phyloP scores from a whole-genome alignment of 1,140 invertebrate species.

The Drosophila gunungcola region DNA sequence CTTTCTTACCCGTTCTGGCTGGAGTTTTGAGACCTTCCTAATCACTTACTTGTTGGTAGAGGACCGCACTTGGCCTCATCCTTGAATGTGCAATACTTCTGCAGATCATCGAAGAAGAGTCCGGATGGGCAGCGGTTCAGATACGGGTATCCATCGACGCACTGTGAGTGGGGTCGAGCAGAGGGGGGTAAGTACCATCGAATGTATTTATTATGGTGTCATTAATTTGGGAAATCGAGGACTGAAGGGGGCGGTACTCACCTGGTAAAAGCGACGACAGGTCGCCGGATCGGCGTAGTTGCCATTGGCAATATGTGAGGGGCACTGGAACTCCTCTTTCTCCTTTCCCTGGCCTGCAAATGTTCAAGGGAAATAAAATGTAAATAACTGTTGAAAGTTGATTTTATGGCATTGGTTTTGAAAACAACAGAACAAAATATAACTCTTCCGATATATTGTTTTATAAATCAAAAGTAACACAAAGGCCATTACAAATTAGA shows the following conservation, averaged over 20 bases:
- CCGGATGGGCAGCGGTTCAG: slow-evolving; percentile 94
- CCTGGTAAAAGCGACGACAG: slow-evolving; percentile 95
- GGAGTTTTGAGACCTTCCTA: slow-evolving; percentile 39
- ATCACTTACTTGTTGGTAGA: slow-evolving; percentile 91
- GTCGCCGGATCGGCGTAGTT: slow-evolving; percentile 96
- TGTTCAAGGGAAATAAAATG: neutral
- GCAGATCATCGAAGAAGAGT: slow-evolving; percentile 95
- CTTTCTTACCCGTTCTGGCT: slow-evolving; percentile 41
- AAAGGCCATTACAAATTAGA: too few relatives aligned
- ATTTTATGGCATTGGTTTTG: too few relatives aligned
- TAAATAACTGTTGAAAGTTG: neutral
- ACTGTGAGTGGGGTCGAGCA: slow-evolving; percentile 85
- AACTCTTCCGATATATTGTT: too few relatives aligned
- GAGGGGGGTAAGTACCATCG: neutral
- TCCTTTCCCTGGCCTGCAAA: slow-evolving; percentile 85
- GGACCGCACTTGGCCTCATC: slow-evolving; percentile 96
- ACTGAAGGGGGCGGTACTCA: slow-evolving; percentile 71
- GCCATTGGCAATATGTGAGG: slow-evolving; percentile 91
- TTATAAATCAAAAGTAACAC: too few relatives aligned
- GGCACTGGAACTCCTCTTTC: slow-evolving; percentile 90
- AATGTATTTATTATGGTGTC: neutral
- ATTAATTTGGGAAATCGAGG: neutral
- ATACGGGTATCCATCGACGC: slow-evolving; percentile 94
- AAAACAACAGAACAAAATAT: too few relatives aligned
- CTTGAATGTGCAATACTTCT: slow-evolving; percentile 96